These are phyloP conservation scores for Rhingia campestris DNA, from an alignment of 2,888 invertebrate genomes.

Conservation along the genomic window DNA sequence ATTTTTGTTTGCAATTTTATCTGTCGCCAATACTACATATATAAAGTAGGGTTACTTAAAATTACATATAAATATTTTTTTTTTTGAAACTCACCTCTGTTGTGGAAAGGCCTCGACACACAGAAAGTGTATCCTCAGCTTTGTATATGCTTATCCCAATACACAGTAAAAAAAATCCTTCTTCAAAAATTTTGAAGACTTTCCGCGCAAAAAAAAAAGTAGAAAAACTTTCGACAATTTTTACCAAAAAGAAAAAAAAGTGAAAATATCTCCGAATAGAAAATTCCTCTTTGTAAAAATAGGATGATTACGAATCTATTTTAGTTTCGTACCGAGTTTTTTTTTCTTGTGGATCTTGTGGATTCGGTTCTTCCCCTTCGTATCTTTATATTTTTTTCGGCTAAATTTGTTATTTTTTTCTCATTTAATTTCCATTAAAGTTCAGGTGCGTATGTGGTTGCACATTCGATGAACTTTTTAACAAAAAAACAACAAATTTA, in stretches of 20 bases:
- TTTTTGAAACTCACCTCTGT: conserved; percentile 66
- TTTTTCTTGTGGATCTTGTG: conserved; percentile 43
- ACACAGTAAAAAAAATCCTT: conserved; percentile 35
- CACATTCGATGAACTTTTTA: conserved; percentile 61
- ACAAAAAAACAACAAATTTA: conserved; percentile 23
- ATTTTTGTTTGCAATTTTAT: conserved; percentile 40
- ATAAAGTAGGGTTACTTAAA: not conserved
- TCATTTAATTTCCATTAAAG: conserved; percentile 64
- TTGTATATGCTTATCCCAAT: conserved; percentile 39
- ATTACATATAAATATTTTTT: not conserved
- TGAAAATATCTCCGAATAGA: conserved; percentile 62
- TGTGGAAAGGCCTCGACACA: conserved; percentile 53
- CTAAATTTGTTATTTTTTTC: conserved; percentile 19
- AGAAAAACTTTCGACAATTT: conserved; percentile 48
- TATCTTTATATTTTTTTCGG: conserved; percentile 20
- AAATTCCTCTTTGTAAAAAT: conserved; percentile 71
- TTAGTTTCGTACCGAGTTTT: conserved; percentile 61
- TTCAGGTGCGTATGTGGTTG: conserved; percentile 63
- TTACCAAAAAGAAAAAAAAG: conserved; percentile 43
- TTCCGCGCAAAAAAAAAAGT: conserved; percentile 47
- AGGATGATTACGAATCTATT: conserved; percentile 72
- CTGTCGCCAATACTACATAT: not conserved
- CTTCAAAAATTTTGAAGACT: conserved; percentile 8
- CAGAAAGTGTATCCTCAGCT: conserved; percentile 23
- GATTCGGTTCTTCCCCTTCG: conserved; percentile 36